These are phyloP conservation scores for Philopedon plagiatum DNA, from an alignment of 2,888 invertebrate species.

Conservation along the genomic window DNA sequence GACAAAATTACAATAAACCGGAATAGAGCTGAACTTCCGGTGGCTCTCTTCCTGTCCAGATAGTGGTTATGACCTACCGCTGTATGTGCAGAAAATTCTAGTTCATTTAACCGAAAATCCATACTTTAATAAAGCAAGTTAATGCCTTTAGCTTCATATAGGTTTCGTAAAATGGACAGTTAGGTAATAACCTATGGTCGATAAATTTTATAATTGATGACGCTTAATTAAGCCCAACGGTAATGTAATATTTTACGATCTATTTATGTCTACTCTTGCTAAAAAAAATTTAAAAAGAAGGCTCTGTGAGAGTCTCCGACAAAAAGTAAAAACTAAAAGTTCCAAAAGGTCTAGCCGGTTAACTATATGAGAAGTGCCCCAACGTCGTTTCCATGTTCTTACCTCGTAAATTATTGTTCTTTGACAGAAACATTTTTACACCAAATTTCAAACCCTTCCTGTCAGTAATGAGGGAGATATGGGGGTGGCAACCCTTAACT, in stretches of 20 bases:
- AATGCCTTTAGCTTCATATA: conserved; percentile 22
- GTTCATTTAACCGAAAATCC: conserved; percentile 48
- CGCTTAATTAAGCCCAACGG: conserved; percentile 13
- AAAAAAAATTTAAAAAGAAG: too few species aligned
- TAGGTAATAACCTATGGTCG: conserved; percentile 27
- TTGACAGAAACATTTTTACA: too few species aligned
- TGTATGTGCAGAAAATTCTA: conserved; percentile 42
- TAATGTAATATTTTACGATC: neutral
- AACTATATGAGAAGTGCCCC: too few species aligned
- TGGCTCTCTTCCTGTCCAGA: conserved; percentile 33
- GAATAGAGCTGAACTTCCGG: conserved; percentile 29
- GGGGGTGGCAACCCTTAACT: too few species aligned
- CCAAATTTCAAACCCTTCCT: too few species aligned
- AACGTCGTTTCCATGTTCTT: too few species aligned
- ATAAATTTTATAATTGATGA: conserved; percentile 40
- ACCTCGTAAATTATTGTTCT: too few species aligned
- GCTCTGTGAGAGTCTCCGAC: too few species aligned
- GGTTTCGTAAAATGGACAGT: conserved; percentile 39
- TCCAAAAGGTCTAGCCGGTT: too few species aligned
- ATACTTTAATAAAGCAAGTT: conserved; percentile 48
- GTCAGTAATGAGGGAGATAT: too few species aligned
- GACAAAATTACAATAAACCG: conserved; percentile 39
- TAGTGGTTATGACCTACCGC: conserved; percentile 40
- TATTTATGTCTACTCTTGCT: too few species aligned
- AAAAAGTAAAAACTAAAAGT: too few species aligned